Evolutionary conservation across 2,797 vertebrate genomes (phyloP).

Genomic region (Dipus sagitta): DNA sequence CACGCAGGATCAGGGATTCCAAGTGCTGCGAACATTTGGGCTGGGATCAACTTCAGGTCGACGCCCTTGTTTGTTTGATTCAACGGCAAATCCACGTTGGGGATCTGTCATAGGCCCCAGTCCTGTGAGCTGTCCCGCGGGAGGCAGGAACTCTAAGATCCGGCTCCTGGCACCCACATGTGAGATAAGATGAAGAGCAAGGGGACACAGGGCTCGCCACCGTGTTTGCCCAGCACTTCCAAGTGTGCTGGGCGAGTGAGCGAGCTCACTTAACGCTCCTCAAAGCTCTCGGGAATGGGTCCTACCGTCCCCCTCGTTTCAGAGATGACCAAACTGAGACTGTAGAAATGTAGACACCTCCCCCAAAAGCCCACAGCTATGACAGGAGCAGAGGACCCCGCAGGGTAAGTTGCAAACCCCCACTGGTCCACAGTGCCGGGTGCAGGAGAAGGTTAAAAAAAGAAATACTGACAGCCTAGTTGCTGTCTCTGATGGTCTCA

Average conservation of each 20-base stretch:
- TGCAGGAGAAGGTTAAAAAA: not conserved
- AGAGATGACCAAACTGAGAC: conserved; percentile 15
- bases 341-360: not conserved
- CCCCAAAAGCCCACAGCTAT: not conserved
- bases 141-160: not conserved
- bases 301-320: not conserved
- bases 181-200: not conserved
- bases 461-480: not conserved
- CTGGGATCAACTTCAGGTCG: not conserved
- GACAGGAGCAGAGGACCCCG: not conserved
- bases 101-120: not conserved
- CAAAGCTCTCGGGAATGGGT: not conserved
- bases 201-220: rapidly evolving
- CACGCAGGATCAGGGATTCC: not conserved
- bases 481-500: not conserved
- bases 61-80: not conserved
- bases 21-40: not conserved
- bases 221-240: not conserved
- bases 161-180: not conserved
- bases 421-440: not conserved
- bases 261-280: not conserved
- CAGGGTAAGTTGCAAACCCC: not conserved
- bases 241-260: no score
- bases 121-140: conserved; percentile 1
- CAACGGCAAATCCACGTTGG: not conserved